A percentile compares a stretch with the other conserved stretches of the same genome.
Conservation (phyloP, 37 sponge, comb jelly and placozoan species). For the Oscarella lobularis region DNA sequence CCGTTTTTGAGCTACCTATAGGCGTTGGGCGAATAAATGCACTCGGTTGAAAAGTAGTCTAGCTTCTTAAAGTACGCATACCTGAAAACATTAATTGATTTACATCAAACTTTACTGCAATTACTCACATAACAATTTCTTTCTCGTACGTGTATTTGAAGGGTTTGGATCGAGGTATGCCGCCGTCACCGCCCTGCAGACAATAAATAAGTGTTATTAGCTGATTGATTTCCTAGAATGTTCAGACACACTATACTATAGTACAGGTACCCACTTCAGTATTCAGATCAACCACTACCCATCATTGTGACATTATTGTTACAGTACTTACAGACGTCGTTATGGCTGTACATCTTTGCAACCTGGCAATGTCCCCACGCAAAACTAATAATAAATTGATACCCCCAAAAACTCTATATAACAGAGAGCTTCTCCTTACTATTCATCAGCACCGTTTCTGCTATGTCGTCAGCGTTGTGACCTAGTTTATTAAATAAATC, state of each 20-base stretch:
- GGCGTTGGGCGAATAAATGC: slow-evolving; percentile 96
- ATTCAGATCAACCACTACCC: background rate
- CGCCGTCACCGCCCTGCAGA: slow-evolving; percentile 47
- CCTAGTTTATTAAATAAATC: too few species aligned
- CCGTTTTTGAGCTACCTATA: slow-evolving; percentile 22
- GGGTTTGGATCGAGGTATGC: slow-evolving; percentile 84
- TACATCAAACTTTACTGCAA: background rate
- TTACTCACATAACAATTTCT: slow-evolving; percentile 79
- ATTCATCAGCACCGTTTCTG: slow-evolving; percentile 98
- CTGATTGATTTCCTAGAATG: too few species aligned
- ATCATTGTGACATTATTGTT: background rate
- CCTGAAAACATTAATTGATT: background rate
- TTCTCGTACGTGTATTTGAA: slow-evolving; percentile 99
- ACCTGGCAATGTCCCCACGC: slow-evolving; percentile 88
- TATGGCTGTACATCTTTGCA: slow-evolving; percentile 78
- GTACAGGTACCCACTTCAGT: background rate
- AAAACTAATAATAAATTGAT: slow-evolving; percentile 19
- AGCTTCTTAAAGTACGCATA: slow-evolving; percentile 96
- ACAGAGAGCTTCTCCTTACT: background rate
- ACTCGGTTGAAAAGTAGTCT: slow-evolving; percentile 98
- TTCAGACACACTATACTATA: background rate
- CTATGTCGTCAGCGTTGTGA: slow-evolving; percentile 98
- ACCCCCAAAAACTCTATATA: background rate
- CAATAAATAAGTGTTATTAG: too few species aligned
- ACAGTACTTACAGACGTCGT: slow-evolving; percentile 33